phyloP scores from a whole-genome alignment of 2,888 invertebrate genomes.

The Mesorhabditis belari region DNA sequence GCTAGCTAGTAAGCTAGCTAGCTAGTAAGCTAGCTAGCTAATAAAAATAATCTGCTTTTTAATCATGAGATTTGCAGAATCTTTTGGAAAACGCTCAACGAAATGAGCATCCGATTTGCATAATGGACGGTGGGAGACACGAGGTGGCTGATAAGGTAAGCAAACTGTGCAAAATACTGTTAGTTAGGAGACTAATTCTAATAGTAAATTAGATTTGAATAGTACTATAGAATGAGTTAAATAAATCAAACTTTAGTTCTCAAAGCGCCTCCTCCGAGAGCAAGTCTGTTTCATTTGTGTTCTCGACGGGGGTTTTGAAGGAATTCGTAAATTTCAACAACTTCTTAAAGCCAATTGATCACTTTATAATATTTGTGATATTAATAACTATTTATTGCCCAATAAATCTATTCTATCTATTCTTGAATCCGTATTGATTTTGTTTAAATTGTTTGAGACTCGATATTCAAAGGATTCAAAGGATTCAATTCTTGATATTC shows the following conservation, averaged over 20 bases:
- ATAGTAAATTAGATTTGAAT: not conserved
- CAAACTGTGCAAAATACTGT: not conserved
- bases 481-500: too few relatives aligned
- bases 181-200: not conserved
- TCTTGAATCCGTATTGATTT: too few relatives aligned
- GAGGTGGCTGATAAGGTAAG: slow-evolving; percentile 16
- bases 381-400: too few relatives aligned
- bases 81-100: slow-evolving; percentile 14
- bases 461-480: too few relatives aligned
- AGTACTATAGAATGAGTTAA: not conserved
- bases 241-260: slow-evolving; percentile 7
- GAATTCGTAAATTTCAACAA: slow-evolving; percentile 6
- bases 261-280: slow-evolving; percentile 8
- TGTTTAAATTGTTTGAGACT: too few relatives aligned
- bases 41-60: not conserved
- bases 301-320: slow-evolving; percentile 27
- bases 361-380: too few relatives aligned
- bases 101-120: slow-evolving; percentile 23
- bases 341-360: slow-evolving; percentile 5
- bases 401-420: too few relatives aligned
- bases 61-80: slow-evolving; percentile 4
- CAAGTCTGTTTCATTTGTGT: slow-evolving; percentile 18
- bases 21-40: too few relatives aligned
- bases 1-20: too few relatives aligned
- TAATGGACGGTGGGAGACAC: slow-evolving; percentile 15